Conservation (phyloP, 2,113 vertebrate species). For the Nerophis lumbriciformis region DNA sequence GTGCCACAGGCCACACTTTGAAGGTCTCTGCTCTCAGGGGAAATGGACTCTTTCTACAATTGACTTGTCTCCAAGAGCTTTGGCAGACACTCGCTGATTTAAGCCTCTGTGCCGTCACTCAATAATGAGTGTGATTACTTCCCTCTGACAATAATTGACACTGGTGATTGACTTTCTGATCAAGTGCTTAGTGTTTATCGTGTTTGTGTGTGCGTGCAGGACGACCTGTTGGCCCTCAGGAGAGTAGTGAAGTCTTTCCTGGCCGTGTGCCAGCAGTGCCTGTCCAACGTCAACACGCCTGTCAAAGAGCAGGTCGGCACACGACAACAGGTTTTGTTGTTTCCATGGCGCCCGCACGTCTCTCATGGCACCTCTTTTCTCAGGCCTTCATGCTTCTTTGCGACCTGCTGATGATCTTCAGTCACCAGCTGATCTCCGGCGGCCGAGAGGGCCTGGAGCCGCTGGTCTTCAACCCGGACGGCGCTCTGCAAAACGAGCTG, state of each 20-base stretch:
- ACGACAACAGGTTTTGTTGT: neutral
- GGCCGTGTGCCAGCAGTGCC: constrained; percentile 96
- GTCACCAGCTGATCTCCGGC: constrained; percentile 90
- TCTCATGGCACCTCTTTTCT: neutral
- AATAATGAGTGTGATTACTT: constrained; percentile 2
- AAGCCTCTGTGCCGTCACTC: neutral
- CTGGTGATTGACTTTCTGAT: neutral
- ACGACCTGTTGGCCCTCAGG: constrained; percentile 91
- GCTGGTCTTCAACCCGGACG: constrained; percentile 94
- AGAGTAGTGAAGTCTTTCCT: constrained; percentile 97
- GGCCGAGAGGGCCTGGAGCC: constrained; percentile 91
- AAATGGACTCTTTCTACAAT: neutral
- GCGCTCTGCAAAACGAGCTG: constrained; percentile 91
- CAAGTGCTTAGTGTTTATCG: neutral
- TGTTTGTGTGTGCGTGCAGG: constrained; percentile 63
- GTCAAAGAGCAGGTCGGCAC: constrained; percentile 91
- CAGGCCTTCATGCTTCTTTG: constrained; percentile 99
- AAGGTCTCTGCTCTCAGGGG: too few species aligned
- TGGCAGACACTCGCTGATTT: neutral
- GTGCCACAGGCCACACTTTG: too few species aligned
- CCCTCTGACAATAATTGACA: neutral
- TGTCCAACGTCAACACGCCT: constrained; percentile 97
- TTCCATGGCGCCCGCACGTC: neutral
- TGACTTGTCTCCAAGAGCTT: neutral
- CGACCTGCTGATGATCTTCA: constrained; percentile 99